A percentile compares a stretch with the other conserved stretches of the same genome.
Conservation (phyloP, 2,888 invertebrate genomes). For the Homarus gammarus region DNA sequence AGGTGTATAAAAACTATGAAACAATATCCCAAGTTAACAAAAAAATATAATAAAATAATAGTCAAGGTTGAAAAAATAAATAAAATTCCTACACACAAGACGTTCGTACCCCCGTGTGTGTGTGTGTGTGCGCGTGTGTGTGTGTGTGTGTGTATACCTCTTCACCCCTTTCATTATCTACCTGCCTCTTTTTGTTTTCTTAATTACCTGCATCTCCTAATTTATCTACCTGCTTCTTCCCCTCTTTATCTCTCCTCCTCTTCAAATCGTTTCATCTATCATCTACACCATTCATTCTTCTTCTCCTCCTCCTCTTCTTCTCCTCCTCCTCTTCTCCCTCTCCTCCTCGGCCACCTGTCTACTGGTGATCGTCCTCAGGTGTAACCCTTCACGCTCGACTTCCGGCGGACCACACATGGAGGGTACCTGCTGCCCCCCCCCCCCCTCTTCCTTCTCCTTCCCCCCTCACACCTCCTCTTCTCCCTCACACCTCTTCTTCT, state of each 20-base stretch:
- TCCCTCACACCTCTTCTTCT: too few species aligned
- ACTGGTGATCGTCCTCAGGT: not conserved
- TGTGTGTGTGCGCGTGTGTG: not conserved
- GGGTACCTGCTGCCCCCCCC: not conserved
- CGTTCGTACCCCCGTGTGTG: too few species aligned
- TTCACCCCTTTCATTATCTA: not conserved
- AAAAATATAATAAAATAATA: too few species aligned
- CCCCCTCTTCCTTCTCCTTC: not conserved
- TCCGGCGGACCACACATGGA: slow-evolving; percentile 13
- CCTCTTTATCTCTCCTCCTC: not conserved
- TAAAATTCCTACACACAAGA: too few species aligned
- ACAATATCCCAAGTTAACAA: too few species aligned
- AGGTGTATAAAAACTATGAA: too few species aligned
- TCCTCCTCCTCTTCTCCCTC: not conserved
- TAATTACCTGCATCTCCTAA: not conserved
- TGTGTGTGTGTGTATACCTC: not conserved
- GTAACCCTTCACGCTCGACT: not conserved
- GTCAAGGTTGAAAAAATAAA: too few species aligned
- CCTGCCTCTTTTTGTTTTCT: not conserved
- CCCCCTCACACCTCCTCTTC: not conserved
- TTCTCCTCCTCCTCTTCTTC: not conserved
- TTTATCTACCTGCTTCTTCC: not conserved
- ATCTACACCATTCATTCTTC: not conserved
- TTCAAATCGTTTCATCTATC: too few species aligned
- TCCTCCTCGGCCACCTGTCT: not conserved